Percentiles rank a stretch among this genome's conserved stretches.
Evolutionary conservation across 2,113 vertebrate species (phyloP).

Genomic region (Notarius quadriscutis): DNA sequence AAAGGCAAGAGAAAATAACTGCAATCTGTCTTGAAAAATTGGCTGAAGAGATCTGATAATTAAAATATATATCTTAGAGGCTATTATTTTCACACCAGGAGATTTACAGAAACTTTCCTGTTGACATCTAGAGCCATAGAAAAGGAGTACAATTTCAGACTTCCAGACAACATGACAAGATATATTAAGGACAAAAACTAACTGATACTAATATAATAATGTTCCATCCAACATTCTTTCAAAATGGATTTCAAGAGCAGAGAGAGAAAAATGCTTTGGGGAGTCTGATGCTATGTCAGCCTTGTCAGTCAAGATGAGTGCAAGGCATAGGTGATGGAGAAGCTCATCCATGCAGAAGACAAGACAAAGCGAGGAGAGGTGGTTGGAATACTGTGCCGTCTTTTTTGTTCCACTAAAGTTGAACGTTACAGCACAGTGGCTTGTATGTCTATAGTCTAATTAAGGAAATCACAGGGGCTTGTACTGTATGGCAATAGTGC

Average conservation of each 20-base stretch:
- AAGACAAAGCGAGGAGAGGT: not conserved
- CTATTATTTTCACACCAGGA: slow-evolving; percentile 50
- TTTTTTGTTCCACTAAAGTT: slow-evolving; percentile 1
- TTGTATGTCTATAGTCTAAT: not conserved
- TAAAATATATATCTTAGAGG: slow-evolving; percentile 16
- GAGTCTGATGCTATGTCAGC: slow-evolving; percentile 34
- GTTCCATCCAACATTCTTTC: slow-evolving; percentile 25
- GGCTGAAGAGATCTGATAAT: slow-evolving; percentile 15
- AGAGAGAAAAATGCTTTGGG: slow-evolving; percentile 39
- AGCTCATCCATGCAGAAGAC: slow-evolving; percentile 45
- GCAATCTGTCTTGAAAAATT: slow-evolving; percentile 34
- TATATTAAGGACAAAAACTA: not conserved
- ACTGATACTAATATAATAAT: not conserved
- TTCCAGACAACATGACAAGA: slow-evolving; percentile 8
- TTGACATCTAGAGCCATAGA: slow-evolving; percentile 62
- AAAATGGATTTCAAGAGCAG: slow-evolving; percentile 40
- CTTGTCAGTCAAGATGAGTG: slow-evolving; percentile 50
- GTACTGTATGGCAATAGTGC: not conserved
- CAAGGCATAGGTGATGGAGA: slow-evolving; percentile 36
- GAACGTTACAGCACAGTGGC: not conserved
- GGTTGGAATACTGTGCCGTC: not conserved
- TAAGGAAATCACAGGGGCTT: not conserved
- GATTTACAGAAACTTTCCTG: slow-evolving; percentile 54
- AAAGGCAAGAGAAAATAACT: slow-evolving; percentile 40
- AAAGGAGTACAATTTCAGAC: slow-evolving; percentile 45